Percentiles rank a stretch among this genome's conserved stretches.
Conservation (phyloP, 2,113 vertebrate genomes). For the Taxidea taxus region DNA sequence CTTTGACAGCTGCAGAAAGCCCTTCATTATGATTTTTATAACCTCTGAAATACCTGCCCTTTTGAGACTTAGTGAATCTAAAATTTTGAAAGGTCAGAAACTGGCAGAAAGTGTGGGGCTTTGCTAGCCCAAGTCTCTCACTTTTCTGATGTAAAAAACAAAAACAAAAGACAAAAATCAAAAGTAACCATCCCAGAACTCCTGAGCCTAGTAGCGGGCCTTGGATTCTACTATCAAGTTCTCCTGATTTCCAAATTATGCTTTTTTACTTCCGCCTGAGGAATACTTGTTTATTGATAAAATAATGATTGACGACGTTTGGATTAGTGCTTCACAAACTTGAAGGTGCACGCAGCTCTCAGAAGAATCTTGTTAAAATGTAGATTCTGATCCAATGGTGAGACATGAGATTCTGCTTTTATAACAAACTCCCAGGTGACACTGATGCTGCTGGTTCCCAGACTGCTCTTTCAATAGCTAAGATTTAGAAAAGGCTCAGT, state of each 20-base stretch:
- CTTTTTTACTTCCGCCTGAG: neutral
- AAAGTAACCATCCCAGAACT: neutral
- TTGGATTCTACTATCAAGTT: neutral
- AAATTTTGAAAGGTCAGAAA: neutral
- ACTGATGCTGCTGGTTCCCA: rapidly evolving
- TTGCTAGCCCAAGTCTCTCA: neutral
- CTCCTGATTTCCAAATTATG: neutral
- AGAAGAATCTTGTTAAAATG: neutral
- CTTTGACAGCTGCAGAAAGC: neutral
- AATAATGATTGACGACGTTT: too few species aligned
- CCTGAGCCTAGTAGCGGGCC: neutral
- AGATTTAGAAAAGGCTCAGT: neutral
- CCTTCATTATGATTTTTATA: neutral
- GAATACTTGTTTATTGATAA: neutral
- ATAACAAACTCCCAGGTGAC: neutral
- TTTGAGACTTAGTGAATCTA: neutral
- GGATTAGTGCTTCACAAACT: neutral
- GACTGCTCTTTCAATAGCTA: neutral
- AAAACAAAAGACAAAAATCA: neutral
- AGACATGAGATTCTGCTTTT: neutral
- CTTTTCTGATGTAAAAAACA: neutral
- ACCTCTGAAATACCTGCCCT: neutral
- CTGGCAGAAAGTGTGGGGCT: neutral
- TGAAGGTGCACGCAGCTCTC: neutral
- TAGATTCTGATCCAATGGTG: neutral